phyloP scores from a whole-genome alignment of 2,888 invertebrate genomes.

The Lucinisca nassula region DNA sequence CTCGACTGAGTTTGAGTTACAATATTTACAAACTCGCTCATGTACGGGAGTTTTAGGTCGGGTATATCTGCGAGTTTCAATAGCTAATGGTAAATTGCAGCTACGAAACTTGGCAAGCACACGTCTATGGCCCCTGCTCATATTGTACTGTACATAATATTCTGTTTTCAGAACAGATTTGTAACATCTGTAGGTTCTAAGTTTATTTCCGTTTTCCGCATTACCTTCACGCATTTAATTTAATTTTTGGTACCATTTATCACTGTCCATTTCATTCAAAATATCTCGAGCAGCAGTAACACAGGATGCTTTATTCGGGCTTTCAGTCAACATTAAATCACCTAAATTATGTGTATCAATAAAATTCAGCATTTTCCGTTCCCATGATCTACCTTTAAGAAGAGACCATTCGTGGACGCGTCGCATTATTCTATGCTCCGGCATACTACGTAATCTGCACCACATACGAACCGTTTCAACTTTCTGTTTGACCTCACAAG shows the following conservation, averaged over 20 bases:
- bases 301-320: not conserved
- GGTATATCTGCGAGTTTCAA: not conserved
- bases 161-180: slow-evolving; percentile 9
- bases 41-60: not conserved
- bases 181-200: not conserved
- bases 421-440: not conserved
- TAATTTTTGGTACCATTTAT: not conserved
- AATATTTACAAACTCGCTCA: not conserved
- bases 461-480: not conserved
- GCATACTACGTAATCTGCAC: not conserved
- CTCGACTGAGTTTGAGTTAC: not conserved
- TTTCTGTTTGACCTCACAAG: not conserved
- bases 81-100: not conserved
- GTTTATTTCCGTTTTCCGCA: not conserved
- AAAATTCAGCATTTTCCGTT: not conserved
- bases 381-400: not conserved
- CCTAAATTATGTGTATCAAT: not conserved
- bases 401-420: not conserved
- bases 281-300: not conserved
- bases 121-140: not conserved
- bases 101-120: not conserved
- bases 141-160: not conserved
- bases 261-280: not conserved
- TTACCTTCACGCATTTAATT: not conserved
- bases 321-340: not conserved